These are phyloP conservation scores for Perca fluviatilis DNA, from an alignment of 2,113 vertebrate genomes.

Conservation along the genomic window DNA sequence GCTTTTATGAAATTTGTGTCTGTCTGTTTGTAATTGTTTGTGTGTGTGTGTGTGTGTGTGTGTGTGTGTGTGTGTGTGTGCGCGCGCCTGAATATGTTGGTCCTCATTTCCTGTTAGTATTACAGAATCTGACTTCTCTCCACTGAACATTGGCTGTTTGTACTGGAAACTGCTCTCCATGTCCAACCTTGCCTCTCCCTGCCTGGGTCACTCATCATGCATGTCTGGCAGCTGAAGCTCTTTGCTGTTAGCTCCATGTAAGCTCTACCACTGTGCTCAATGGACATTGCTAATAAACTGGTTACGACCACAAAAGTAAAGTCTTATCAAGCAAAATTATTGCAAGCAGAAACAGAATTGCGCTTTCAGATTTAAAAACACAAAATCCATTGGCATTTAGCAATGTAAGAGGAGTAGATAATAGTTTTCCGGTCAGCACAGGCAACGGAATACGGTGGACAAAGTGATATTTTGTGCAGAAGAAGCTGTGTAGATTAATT, in stretches of 20 bases:
- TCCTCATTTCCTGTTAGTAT: slow-evolving; percentile 58
- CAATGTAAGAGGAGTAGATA: neutral
- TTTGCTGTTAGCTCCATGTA: slow-evolving; percentile 3
- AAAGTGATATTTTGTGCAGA: too few relatives aligned
- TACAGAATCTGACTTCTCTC: slow-evolving; percentile 47
- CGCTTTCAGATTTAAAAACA: neutral
- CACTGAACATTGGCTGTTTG: slow-evolving; percentile 59
- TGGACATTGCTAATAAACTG: neutral
- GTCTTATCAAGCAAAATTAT: neutral
- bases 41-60: slow-evolving; percentile 8
- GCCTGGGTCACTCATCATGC: slow-evolving; percentile 30
- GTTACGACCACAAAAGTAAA: neutral
- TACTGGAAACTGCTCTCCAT: slow-evolving; percentile 54
- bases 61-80: slow-evolving; percentile 11
- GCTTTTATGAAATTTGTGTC: slow-evolving; percentile 13
- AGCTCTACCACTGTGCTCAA: neutral
- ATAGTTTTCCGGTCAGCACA: neutral
- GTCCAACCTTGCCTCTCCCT: slow-evolving; percentile 54
- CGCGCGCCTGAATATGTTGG: slow-evolving; percentile 15
- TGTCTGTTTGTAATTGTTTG: slow-evolving; percentile 11
- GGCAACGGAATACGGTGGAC: too few relatives aligned
- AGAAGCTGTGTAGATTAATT: too few relatives aligned
- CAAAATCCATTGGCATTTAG: neutral
- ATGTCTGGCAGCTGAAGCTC: slow-evolving; percentile 24
- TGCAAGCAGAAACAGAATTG: neutral